phyloP scores from a whole-genome alignment of 2,888 invertebrate genomes.

The Lamellibrachia columna region DNA sequence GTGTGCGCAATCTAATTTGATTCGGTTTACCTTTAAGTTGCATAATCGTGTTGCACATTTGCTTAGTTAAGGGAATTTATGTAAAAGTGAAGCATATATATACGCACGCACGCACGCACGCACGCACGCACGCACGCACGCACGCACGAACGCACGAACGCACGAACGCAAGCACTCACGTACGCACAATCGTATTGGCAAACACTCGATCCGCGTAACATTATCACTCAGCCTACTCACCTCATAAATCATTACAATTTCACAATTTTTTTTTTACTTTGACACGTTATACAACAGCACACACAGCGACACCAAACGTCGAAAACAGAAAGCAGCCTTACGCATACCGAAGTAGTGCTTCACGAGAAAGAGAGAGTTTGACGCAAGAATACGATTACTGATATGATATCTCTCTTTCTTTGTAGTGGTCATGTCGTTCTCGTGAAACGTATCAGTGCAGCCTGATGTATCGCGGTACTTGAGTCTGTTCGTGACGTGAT shows the following conservation, averaged over 20 bases:
- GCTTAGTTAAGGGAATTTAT: neutral
- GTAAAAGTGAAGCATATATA: neutral
- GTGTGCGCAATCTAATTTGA: neutral
- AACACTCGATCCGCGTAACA: neutral
- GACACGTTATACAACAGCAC: neutral
- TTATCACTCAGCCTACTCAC: neutral
- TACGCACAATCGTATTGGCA: neutral
- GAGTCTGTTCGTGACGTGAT: neutral
- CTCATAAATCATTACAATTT: neutral
- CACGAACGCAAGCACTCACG: neutral
- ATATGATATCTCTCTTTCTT: neutral
- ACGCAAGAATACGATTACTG: neutral
- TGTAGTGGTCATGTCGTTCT: neutral
- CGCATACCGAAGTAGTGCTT: neutral
- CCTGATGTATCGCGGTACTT: neutral
- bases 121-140: neutral
- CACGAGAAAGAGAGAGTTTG: neutral
- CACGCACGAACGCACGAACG: neutral
- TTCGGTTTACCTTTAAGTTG: neutral
- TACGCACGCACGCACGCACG: too few relatives aligned
- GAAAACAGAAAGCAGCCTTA: neutral
- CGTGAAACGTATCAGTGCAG: neutral
- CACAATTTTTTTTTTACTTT: neutral
- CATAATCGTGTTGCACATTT: neutral
- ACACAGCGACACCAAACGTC: neutral